A percentile compares a stretch with the other conserved stretches of the same genome.
Evolutionary conservation across 2,113 vertebrate species (phyloP).

Genomic region (Ailurus styani): DNA sequence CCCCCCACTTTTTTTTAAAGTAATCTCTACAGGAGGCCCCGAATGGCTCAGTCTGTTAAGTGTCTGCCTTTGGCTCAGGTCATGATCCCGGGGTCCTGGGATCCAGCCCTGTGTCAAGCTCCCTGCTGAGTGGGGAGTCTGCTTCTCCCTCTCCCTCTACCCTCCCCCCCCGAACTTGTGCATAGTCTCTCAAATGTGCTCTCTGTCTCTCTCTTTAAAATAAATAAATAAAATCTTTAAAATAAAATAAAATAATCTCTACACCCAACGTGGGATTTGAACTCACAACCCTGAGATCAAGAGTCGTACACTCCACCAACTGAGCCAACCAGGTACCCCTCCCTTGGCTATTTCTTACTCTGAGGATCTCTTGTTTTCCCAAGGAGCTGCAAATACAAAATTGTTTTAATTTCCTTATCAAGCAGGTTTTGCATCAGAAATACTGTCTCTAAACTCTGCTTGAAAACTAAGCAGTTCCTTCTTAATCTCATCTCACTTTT

Average conservation of each 20-base stretch:
- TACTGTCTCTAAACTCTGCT: not conserved
- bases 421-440: not conserved
- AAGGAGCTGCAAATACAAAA: not conserved
- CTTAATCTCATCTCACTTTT: not conserved
- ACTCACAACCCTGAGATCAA: not conserved
- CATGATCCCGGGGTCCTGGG: not conserved
- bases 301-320: not conserved
- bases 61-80: not conserved
- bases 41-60: not conserved
- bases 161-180: not conserved
- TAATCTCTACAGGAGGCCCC: not conserved
- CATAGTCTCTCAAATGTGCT: not conserved
- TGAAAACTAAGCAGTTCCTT: not conserved
- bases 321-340: not conserved
- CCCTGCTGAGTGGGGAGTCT: not conserved
- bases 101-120: not conserved
- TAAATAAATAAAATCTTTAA: not conserved
- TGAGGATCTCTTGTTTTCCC: not conserved
- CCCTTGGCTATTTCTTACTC: not conserved
- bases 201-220: not conserved
- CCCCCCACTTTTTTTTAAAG: not conserved
- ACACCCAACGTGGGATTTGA: not conserved
- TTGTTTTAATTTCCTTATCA: not conserved
- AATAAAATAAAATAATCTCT: not conserved
- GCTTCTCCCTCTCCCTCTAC: not conserved